These are phyloP conservation scores for Morus bassanus DNA, from an alignment of 2,797 vertebrate genomes.

Conservation along the genomic window DNA sequence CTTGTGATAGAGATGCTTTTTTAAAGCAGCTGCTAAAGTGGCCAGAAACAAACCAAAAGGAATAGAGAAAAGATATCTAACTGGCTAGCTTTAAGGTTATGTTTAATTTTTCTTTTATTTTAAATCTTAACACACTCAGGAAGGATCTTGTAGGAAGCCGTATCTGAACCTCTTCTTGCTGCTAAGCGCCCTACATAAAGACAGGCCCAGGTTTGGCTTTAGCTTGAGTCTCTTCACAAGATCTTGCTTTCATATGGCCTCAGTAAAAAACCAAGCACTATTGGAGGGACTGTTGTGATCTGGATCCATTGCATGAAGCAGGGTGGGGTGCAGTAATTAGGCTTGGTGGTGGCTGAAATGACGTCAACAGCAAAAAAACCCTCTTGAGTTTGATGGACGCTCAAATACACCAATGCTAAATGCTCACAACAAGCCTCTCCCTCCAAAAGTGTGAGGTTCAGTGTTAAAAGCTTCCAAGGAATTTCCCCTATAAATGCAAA, in stretches of 20 bases:
- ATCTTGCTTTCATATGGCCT: not conserved
- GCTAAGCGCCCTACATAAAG: not conserved
- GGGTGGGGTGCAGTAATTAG: not conserved
- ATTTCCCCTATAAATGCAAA: not conserved
- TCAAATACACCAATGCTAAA: not conserved
- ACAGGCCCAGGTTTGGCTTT: not conserved
- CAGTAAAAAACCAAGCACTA: not conserved
- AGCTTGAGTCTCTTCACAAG: not conserved
- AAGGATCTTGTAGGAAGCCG: not conserved
- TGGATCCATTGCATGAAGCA: not conserved
- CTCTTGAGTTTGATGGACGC: not conserved
- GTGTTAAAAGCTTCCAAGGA: not conserved
- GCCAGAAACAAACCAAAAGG: not conserved
- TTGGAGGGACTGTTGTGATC: not conserved
- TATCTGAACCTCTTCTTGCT: not conserved
- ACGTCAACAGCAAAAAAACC: not conserved
- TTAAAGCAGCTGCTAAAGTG: not conserved
- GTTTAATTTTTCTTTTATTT: not conserved
- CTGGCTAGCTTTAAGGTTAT: not conserved
- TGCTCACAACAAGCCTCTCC: not conserved
- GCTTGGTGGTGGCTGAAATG: not conserved
- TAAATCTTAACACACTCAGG: not conserved
- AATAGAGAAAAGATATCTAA: not conserved
- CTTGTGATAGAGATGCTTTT: not conserved
- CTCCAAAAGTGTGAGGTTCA: not conserved